A percentile compares a stretch with the other conserved stretches of the same genome.
Evolutionary conservation across 2,113 vertebrate genomes (phyloP).

Genomic region (Engystomops pustulosus): DNA sequence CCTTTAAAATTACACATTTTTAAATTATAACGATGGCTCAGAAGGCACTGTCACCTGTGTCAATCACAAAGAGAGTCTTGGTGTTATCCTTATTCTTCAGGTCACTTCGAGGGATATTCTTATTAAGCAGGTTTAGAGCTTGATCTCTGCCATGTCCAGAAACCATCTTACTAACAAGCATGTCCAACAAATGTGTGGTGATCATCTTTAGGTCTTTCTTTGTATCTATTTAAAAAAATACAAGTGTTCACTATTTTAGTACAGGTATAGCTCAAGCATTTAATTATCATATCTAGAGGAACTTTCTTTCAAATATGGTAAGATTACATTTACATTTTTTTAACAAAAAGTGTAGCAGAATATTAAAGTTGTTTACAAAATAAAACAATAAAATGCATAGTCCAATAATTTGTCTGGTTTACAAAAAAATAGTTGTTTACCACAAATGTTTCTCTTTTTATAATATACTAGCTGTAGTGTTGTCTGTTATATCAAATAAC

Average conservation of each 20-base stretch:
- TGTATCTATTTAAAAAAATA: constrained; percentile 74
- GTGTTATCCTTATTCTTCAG: constrained; percentile 82
- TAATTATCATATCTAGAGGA: background rate
- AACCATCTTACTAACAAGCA: constrained; percentile 87
- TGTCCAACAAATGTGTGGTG: constrained; percentile 85
- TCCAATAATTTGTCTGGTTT: too few relatives aligned
- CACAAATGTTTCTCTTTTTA: too few relatives aligned
- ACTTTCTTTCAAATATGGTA: background rate
- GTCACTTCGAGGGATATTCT: constrained; percentile 87
- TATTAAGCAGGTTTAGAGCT: constrained; percentile 91
- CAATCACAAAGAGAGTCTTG: constrained; percentile 84
- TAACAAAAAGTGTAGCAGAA: background rate
- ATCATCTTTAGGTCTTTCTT: constrained; percentile 88
- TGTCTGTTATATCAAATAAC: too few relatives aligned
- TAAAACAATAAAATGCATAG: background rate
- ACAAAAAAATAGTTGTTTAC: too few relatives aligned
- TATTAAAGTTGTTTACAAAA: background rate
- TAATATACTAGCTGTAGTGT: too few relatives aligned
- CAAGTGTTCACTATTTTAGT: background rate
- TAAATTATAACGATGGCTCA: background rate
- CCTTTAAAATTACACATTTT: too few relatives aligned
- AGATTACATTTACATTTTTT: background rate
- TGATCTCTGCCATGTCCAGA: constrained; percentile 92
- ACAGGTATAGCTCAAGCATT: background rate
- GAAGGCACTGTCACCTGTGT: constrained; percentile 79